Evolutionary conservation across 2,888 invertebrate species (phyloP), one percentile per base, ranked within the genome.

Genomic region (Synanthedon vespiformis): DNA sequence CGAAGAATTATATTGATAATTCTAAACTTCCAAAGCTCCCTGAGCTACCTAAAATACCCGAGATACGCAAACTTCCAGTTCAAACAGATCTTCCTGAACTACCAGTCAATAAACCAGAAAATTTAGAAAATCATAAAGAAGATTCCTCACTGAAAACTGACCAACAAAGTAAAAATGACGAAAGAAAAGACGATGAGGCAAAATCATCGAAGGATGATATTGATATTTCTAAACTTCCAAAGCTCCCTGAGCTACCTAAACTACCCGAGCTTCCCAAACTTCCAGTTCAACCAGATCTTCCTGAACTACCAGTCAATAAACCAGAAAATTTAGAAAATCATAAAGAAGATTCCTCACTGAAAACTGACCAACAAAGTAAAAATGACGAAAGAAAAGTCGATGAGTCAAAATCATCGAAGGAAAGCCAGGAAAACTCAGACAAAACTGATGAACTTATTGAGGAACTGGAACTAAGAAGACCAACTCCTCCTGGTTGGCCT

Each of bases 221-320:
- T 34, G 49, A 48, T 12, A 48, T 16, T 18, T 12, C 49, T 48
- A 12, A 48, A 14, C n/a, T 13, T 13, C 49, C 16, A 48, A 16
- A 14, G 18, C 22, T n/a, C 6, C 16, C 18, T 41, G 41, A 13
- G 11, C n/a, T 13, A 13, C 49, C 22, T 48, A 55, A 56, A 41
- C 49, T 12, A 40, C 61, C 65, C 51, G 58, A 57, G 13, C 6
- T 52, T n/a, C 61, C 62, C 11, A 13, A 18, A 13, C 10, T 16
- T 41, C 50, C 56, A 50, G 18, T 40, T 3, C 4, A 49, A 49
- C 40, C 49, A 6, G 48, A 44, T 10, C 18, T n/a, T n/a, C 22
- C 52, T n/a, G 44, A 27, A n/a, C 12, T 18, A 22, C 48, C 48
- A 1, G 27, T n/a, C n/a, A 47, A n/a, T 13, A 34, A 8, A 34